Conservation (phyloP, 2,113 vertebrate species). For the Entelurus aequoreus region DNA sequence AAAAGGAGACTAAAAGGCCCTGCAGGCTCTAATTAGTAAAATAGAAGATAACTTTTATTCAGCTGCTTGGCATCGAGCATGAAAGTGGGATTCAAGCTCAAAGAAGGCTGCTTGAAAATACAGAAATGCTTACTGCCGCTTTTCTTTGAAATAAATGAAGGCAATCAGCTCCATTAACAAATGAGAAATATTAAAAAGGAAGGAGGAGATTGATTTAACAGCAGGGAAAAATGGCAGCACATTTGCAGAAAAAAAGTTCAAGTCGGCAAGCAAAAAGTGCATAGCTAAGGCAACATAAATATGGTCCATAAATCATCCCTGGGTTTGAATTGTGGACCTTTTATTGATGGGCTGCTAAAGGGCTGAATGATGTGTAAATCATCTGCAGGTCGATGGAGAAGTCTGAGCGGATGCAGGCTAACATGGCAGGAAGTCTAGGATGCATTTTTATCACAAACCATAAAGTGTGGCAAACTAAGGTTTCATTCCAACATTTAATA, state of each 20-base stretch:
- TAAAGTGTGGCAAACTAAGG: neutral
- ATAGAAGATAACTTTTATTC: conserved; percentile 26
- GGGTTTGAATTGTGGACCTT: conserved; percentile 43
- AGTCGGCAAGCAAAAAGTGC: conserved; percentile 41
- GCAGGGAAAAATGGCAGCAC: conserved; percentile 41
- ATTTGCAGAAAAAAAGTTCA: conserved; percentile 53
- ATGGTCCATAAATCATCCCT: conserved; percentile 46
- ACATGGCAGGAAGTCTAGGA: conserved; percentile 30
- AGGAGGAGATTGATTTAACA: conserved; percentile 60
- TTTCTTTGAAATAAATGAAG: conserved; percentile 51
- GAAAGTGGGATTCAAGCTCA: conserved; percentile 38
- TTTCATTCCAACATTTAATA: neutral
- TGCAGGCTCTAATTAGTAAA: conserved; percentile 48
- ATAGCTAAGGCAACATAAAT: conserved; percentile 51
- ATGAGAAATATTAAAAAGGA: conserved; percentile 76
- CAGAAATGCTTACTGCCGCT: conserved; percentile 66
- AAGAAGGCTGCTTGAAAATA: conserved; percentile 7
- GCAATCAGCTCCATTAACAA: conserved; percentile 74
- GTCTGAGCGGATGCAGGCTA: conserved; percentile 29
- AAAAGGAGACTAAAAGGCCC: conserved; percentile 56
- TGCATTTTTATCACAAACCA: conserved; percentile 47
- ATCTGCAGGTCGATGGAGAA: conserved; percentile 34
- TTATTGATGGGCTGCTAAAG: conserved; percentile 59
- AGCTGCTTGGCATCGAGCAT: conserved; percentile 56
- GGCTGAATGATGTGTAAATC: conserved; percentile 58